These are phyloP conservation scores for Habrosyne pyritoides DNA, from an alignment of 2,888 invertebrate genomes.

Conservation along the genomic window DNA sequence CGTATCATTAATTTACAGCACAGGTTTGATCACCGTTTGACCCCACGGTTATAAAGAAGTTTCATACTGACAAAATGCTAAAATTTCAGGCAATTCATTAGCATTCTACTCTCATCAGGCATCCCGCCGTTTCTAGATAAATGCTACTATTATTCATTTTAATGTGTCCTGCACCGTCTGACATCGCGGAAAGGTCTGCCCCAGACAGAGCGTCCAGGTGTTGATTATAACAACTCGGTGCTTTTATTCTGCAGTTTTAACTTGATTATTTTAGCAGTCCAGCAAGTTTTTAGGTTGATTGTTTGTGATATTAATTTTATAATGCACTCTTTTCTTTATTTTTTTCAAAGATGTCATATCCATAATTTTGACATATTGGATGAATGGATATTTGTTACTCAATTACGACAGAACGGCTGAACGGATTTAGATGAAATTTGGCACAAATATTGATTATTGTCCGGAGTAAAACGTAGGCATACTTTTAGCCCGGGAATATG, in stretches of 20 bases:
- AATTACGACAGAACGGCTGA: no score
- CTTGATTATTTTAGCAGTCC: background rate
- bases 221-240: background rate
- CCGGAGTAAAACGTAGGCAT: no score
- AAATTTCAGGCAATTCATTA: slow-evolving; percentile 33
- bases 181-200: background rate
- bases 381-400: no score
- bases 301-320: background rate
- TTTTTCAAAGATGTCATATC: no score
- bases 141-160: slow-evolving; percentile 38
- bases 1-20: background rate
- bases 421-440: no score
- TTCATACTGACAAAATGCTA: slow-evolving; percentile 6
- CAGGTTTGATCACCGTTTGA: background rate
- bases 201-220: background rate
- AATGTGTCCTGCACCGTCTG: slow-evolving; percentile 36
- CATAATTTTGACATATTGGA: no score
- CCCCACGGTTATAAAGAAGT: background rate
- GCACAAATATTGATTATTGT: no score
- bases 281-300: background rate
- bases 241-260: background rate
- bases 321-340: background rate
- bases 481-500: no score
- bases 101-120: slow-evolving; percentile 29
- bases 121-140: slow-evolving; percentile 40